Percentiles rank a stretch among this genome's conserved stretches.
Conservation (phyloP, 2,888 invertebrate genomes). For the Dicranocentrus wangi region DNA sequence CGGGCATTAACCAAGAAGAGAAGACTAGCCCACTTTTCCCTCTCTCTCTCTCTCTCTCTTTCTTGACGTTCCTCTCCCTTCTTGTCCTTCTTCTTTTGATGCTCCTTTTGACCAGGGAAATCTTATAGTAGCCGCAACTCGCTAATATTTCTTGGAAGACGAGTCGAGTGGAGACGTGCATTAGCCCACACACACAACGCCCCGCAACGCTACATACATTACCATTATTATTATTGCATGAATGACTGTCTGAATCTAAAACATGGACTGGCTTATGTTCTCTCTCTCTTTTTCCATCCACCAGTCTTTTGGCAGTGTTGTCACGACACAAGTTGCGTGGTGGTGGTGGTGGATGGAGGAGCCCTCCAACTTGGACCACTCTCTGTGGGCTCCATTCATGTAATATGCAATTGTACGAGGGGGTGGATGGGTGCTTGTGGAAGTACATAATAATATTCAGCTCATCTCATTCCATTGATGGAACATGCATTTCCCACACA, state of each 20-base stretch:
- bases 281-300: neutral
- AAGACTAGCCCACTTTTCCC: neutral
- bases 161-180: conserved; percentile 18
- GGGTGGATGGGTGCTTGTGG: too few species aligned
- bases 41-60: neutral
- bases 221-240: conserved; percentile 46
- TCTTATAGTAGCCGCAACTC: neutral
- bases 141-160: neutral
- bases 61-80: conserved; percentile 32
- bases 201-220: conserved; percentile 26
- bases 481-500: conserved; percentile 13
- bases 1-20: too few species aligned
- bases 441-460: too few species aligned
- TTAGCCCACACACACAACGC: conserved; percentile 13
- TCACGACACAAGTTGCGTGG: conserved; percentile 46
- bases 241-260: conserved; percentile 21
- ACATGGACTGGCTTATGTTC: conserved; percentile 1
- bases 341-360: conserved; percentile 6
- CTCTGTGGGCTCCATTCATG: too few species aligned
- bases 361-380: too few species aligned
- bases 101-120: conserved; percentile 13
- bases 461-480: conserved; percentile 54
- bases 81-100: neutral
- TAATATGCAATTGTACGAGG: too few species aligned
- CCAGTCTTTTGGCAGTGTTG: conserved; percentile 25